phyloP scores from a whole-genome alignment of 2,797 vertebrate genomes.

The Buceros bicornis region DNA sequence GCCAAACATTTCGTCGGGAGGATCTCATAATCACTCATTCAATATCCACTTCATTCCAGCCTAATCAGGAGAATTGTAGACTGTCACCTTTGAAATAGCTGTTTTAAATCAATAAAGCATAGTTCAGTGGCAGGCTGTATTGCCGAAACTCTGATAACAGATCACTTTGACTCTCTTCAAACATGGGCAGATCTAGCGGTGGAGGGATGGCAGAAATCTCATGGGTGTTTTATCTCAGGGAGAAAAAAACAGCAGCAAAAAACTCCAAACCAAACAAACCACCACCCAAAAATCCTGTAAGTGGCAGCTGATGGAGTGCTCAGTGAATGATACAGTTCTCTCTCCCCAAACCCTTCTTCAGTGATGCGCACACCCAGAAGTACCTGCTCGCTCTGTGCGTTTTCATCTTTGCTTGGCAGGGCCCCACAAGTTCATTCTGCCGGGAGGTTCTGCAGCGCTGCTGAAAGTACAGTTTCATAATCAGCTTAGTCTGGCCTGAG shows the following conservation, averaged over 20 bases:
- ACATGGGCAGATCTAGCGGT: not conserved
- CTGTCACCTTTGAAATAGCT: not conserved
- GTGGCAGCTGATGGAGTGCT: not conserved
- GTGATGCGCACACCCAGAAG: not conserved
- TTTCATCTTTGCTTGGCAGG: not conserved
- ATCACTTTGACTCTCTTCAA: not conserved
- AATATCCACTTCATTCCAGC: not conserved
- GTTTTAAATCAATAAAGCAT: not conserved
- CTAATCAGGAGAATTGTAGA: not conserved
- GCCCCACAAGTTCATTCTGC: not conserved
- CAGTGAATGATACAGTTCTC: not conserved
- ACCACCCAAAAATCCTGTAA: not conserved
- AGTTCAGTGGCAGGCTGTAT: not conserved
- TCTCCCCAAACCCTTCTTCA: not conserved
- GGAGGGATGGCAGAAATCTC: not conserved
- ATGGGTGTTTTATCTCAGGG: not conserved
- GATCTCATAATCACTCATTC: not conserved
- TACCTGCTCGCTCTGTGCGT: not conserved
- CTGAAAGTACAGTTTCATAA: not conserved
- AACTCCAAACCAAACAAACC: rapidly evolving
- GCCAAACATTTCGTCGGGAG: not conserved
- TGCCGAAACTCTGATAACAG: not conserved
- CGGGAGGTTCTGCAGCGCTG: not conserved
- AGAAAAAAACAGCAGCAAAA: too few species aligned
- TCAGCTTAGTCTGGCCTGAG: not conserved